Evolutionary conservation across 2,888 invertebrate genomes (phyloP).

Genomic region (Pandemis heparana): DNA sequence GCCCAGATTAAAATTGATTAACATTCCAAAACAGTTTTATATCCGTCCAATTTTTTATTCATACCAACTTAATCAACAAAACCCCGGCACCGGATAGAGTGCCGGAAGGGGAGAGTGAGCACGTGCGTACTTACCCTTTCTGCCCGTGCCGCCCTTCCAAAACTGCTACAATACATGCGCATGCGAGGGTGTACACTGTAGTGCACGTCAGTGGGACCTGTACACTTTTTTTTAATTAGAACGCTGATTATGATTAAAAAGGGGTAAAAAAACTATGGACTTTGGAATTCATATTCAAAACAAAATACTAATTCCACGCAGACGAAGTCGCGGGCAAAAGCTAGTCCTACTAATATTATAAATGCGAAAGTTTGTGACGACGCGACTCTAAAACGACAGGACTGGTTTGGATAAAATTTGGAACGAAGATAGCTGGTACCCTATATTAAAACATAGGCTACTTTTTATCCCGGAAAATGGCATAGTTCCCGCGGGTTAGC

Average conservation of each 20-base stretch:
- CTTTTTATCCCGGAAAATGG: too few relatives aligned
- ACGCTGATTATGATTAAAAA: neutral
- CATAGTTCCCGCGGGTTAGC: too few relatives aligned
- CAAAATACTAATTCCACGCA: too few relatives aligned
- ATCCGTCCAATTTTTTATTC: neutral
- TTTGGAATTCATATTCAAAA: neutral
- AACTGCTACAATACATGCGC: neutral
- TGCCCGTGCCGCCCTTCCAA: conserved; percentile 27
- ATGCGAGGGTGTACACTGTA: conserved; percentile 17
- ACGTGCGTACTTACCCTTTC: conserved; percentile 55
- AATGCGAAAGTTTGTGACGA: too few relatives aligned
- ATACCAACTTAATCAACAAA: conserved; percentile 21
- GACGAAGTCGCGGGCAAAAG: too few relatives aligned
- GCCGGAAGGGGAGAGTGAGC: conserved; percentile 45
- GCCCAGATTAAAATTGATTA: too few relatives aligned
- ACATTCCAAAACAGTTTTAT: too few relatives aligned
- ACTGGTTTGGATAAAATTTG: too few relatives aligned
- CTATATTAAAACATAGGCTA: too few relatives aligned
- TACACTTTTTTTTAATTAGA: conserved; percentile 1
- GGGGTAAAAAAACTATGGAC: neutral
- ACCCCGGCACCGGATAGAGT: conserved; percentile 41
- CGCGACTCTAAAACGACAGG: too few relatives aligned
- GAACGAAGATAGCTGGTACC: too few relatives aligned
- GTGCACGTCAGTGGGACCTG: conserved; percentile 25
- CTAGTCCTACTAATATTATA: too few relatives aligned